A percentile compares a stretch with the other conserved stretches of the same genome.
These are phyloP conservation scores for Lagenorhynchus albirostris DNA, from an alignment of 2,113 vertebrate genomes.

Conservation along the genomic window DNA sequence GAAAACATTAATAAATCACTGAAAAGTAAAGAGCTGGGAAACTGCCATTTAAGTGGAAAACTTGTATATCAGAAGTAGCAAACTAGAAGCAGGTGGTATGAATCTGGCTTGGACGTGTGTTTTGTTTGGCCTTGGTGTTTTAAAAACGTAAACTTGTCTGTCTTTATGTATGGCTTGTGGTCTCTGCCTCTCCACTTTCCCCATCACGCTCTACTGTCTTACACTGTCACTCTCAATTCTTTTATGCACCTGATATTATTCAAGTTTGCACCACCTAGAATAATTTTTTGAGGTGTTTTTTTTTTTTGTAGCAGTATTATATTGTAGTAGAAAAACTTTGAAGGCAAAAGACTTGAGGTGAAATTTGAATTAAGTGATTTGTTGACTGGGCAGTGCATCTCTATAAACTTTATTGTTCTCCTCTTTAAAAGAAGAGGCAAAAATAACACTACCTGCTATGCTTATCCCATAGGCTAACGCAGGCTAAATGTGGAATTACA, in stretches of 20 bases:
- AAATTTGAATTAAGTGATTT: slow-evolving; percentile 7
- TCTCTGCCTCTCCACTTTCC: neutral
- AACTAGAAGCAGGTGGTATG: slow-evolving; percentile 23
- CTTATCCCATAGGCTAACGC: neutral
- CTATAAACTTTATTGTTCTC: neutral
- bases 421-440: slow-evolving; percentile 3
- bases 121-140: slow-evolving; percentile 40
- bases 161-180: neutral
- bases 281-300: neutral
- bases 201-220: neutral
- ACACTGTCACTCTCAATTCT: neutral
- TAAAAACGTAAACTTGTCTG: neutral
- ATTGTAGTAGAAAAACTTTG: neutral
- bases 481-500: neutral
- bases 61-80: neutral
- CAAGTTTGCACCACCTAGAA: neutral
- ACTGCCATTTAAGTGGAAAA: slow-evolving; percentile 21
- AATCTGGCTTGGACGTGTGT: neutral
- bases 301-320: neutral
- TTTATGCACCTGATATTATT: neutral
- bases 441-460: neutral
- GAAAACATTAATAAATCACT: slow-evolving; percentile 35
- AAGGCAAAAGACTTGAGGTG: neutral
- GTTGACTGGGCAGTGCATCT: neutral
- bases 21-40: neutral